phyloP scores from a whole-genome alignment of 2,888 invertebrate species.

The Drosophila atroscutellata region DNA sequence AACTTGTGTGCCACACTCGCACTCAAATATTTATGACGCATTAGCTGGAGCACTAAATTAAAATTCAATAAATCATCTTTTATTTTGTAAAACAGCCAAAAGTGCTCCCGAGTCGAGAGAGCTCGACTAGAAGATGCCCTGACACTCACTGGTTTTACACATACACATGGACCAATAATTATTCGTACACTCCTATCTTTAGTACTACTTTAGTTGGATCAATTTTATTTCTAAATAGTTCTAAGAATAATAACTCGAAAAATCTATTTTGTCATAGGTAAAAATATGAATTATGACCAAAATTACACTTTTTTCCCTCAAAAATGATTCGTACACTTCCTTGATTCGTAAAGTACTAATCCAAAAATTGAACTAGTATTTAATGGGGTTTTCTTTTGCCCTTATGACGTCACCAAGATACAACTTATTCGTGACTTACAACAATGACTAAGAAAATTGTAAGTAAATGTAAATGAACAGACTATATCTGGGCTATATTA shows the following conservation, averaged over 20 bases:
- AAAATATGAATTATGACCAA: not conserved
- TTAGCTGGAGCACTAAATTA: constrained; percentile 75
- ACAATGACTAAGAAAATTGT: not conserved
- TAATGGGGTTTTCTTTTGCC: not conserved
- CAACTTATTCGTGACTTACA: not conserved
- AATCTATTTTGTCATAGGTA: not conserved
- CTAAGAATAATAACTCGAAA: not conserved
- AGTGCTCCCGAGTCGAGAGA: not conserved
- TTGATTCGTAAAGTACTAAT: not conserved
- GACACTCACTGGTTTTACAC: not conserved
- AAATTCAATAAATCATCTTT: constrained; percentile 83
- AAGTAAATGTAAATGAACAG: too few relatives aligned
- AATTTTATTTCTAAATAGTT: not conserved
- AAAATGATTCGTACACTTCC: not conserved
- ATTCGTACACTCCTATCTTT: not conserved
- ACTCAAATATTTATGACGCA: constrained; percentile 80
- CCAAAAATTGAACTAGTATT: not conserved
- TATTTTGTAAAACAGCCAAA: constrained; percentile 47
- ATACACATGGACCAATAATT: not conserved
- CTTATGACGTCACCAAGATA: not conserved
- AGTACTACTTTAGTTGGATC: not conserved
- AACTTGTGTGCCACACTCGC: constrained; percentile 52
- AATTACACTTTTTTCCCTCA: not conserved
- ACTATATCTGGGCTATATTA: not conserved
- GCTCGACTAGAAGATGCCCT: not conserved